Evolutionary conservation across 2,113 vertebrate species (phyloP).

Genomic region (Synchiropus splendidus): DNA sequence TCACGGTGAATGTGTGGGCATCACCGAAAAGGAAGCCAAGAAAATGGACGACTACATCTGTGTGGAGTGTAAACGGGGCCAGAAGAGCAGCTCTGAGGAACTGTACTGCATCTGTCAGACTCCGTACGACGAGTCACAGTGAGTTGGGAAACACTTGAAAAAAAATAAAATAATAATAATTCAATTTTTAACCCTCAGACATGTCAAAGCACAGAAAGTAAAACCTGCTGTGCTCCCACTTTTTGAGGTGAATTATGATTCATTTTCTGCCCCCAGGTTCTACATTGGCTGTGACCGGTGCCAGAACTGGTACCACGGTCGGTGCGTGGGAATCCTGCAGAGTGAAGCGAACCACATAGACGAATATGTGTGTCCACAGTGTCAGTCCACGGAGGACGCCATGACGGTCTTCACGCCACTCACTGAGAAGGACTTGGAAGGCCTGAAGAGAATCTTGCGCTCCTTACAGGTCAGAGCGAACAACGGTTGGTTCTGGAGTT

Average conservation of each 20-base stretch:
- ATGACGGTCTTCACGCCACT: constrained; percentile 97
- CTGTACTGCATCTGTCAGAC: constrained; percentile 71
- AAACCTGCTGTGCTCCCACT: too few species aligned
- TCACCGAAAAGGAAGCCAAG: constrained; percentile 99
- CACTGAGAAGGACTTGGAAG: constrained; percentile 94
- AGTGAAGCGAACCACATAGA: constrained; percentile 98
- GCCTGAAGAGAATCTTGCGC: constrained; percentile 83
- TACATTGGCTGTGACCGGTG: constrained; percentile 98
- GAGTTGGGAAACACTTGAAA: too few species aligned
- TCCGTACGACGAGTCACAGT: constrained; percentile 71
- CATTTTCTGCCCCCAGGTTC: constrained; percentile 67
- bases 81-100: constrained; percentile 91
- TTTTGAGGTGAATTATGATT: neutral
- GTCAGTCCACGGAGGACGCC: constrained; percentile 97
- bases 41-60: constrained; percentile 99
- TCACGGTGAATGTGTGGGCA: constrained; percentile 98
- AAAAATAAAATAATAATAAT: too few species aligned
- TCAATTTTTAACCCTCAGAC: too few species aligned
- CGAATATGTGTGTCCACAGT: constrained; percentile 94
- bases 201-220: neutral
- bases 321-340: constrained; percentile 95
- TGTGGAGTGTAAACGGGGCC: constrained; percentile 95
- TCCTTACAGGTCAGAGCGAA: constrained; percentile 81
- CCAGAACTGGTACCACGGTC: constrained; percentile 99
- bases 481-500: too few species aligned